Percentiles rank a stretch among this genome's conserved stretches.
phyloP scores from a whole-genome alignment of 2,113 vertebrate genomes.

The Mustela nigripes region DNA sequence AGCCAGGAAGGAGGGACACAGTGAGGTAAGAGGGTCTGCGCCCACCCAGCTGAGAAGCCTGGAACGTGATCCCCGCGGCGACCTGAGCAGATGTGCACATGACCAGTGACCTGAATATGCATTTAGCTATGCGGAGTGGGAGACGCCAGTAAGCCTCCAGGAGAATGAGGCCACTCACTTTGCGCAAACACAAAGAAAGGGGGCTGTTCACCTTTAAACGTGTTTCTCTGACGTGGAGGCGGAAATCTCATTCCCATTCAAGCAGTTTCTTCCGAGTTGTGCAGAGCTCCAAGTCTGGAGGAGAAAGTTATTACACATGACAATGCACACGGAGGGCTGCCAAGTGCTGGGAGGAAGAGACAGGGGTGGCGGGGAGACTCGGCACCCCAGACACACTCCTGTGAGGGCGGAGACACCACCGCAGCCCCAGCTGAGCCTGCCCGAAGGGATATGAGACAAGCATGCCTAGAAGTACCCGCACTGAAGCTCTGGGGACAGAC shows the following conservation, averaged over 20 bases:
- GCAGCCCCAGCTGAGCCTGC: neutral
- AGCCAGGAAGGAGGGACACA: neutral
- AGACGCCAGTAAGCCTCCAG: neutral
- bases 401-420: rapidly evolving
- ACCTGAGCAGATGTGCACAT: neutral
- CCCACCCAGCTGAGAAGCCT: neutral
- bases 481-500: neutral
- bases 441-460: rapidly evolving
- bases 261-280: neutral
- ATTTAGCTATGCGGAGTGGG: rapidly evolving
- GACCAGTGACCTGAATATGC: neutral
- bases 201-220: neutral
- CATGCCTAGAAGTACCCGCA: rapidly evolving
- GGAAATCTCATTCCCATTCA: neutral
- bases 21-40: neutral
- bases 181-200: neutral
- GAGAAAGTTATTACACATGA: no score
- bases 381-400: neutral
- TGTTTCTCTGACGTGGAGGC: neutral
- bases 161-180: rapidly evolving
- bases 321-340: neutral
- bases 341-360: neutral
- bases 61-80: neutral
- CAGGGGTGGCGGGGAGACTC: neutral
- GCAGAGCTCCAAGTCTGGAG: neutral